Evolutionary conservation across 2,888 invertebrate species (phyloP), one percentile per base, ranked within the genome.

Genomic region (Protophormia terraenovae): DNA sequence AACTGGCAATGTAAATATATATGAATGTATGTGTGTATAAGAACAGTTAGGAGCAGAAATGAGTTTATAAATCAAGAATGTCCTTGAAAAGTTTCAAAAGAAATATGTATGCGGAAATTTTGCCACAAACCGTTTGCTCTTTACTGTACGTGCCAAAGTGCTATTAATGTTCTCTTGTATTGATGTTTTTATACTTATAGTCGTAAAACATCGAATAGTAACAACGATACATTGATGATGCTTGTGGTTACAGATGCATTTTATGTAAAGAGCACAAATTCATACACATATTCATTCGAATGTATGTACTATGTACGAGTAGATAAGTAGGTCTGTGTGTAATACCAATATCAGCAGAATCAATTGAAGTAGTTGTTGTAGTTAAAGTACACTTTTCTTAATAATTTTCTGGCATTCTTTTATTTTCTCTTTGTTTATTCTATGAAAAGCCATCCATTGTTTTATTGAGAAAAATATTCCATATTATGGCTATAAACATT

Each of bases 121-220:
- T 55, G 12, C n/a, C 22, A 58, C 32, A 24, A 66, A 32, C 12
- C 41, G 58, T 67, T 77, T 79, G 62, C 60, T 32, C 22, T 53
- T 2, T 22, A 72, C 41, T 72, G 79, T 79, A 58, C 41, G 45
- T 67, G 27, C 55, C 47, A 83, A 72, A 72, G 66, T 67, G 66
- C 69, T 73, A 27, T 78, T 73, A 67, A 73, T 78, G 45, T 53
- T 53, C 41, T 78, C 60, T 62, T 78, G 67, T 78, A 73, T 78
- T 73, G 78, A 78, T 83, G 78, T 78, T 83, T 60, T 78, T 41
- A n/a, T n/a, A n/a, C n/a, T n/a, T n/a, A 67, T 62, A 24, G 72
- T 67, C 50, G 60, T 67, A 72, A 69, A 71, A 77, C 71, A 77
- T 50, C 27, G 24, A 55, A 22, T n/a, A 41, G n/a, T n/a, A 64